phyloP scores from a whole-genome alignment of 92 coral and sea anemone species.

The Micromussa lordhowensis region DNA sequence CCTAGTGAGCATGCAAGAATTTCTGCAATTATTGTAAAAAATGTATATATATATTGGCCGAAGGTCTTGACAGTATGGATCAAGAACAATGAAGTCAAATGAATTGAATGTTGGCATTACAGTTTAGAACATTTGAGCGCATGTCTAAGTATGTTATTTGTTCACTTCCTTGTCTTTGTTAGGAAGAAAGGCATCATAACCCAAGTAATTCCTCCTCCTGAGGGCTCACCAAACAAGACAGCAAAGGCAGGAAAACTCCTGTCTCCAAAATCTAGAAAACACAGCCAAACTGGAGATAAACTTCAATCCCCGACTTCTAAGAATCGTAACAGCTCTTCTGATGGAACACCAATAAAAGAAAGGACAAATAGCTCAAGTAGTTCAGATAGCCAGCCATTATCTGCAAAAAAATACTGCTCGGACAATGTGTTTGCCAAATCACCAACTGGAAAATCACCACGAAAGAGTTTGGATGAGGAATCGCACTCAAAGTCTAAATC shows the following conservation, averaged over 20 bases:
- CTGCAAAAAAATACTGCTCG: constrained; percentile 15
- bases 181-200: constrained; percentile 84
- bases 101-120: not conserved
- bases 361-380: constrained; percentile 49
- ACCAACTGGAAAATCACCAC: constrained; percentile 38
- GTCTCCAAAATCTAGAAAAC: constrained; percentile 54
- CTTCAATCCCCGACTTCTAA: constrained; percentile 51
- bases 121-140: not conserved
- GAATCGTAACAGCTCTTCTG: not conserved
- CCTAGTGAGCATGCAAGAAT: too few relatives aligned
- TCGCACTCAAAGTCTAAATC: constrained; percentile 29
- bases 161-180: constrained; percentile 21
- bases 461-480: constrained; percentile 27
- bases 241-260: constrained; percentile 34
- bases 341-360: constrained; percentile 10
- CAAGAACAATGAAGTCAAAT: not conserved
- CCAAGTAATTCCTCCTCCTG: constrained; percentile 85
- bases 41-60: too few relatives aligned
- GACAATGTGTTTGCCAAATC: constrained; percentile 12
- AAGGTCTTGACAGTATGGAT: too few relatives aligned
- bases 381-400: constrained; percentile 42
- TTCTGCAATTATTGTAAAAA: too few relatives aligned
- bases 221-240: constrained; percentile 33
- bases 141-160: not conserved
- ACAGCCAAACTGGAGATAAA: constrained; percentile 43